These are phyloP conservation scores for Onychostoma macrolepis DNA, from an alignment of 2,113 vertebrate species.

Conservation along the genomic window DNA sequence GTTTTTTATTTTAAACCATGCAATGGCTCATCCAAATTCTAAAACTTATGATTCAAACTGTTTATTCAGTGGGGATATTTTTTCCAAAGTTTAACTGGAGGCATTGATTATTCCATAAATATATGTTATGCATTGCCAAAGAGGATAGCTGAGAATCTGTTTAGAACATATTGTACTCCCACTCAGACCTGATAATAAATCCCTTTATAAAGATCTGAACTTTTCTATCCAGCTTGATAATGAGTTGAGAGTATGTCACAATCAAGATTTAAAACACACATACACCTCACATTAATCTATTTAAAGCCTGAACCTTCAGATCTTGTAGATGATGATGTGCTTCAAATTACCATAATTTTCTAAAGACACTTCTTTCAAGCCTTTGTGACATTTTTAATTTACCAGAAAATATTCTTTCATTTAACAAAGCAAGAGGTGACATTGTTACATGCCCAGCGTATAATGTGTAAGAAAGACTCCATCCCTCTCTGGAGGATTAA, in stretches of 20 bases:
- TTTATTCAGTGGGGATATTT: neutral
- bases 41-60: neutral
- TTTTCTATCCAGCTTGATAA: neutral
- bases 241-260: neutral
- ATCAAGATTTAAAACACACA: neutral
- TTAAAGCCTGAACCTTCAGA: neutral
- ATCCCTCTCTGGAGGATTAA: slow-evolving; percentile 12
- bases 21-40: neutral
- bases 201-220: neutral
- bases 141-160: slow-evolving; percentile 9
- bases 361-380: neutral
- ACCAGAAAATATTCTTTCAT: neutral
- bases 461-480: neutral
- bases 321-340: neutral
- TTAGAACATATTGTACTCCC: slow-evolving; percentile 6
- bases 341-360: neutral
- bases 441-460: slow-evolving; percentile 5
- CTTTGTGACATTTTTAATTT: neutral
- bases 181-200: slow-evolving; percentile 15
- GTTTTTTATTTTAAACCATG: neutral
- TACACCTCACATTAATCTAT: neutral
- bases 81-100: neutral
- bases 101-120: slow-evolving; percentile 19
- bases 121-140: slow-evolving; percentile 5
- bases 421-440: slow-evolving; percentile 1